Evolutionary conservation across 1,140 invertebrate species (phyloP).

Genomic region (Atta colombica): DNA sequence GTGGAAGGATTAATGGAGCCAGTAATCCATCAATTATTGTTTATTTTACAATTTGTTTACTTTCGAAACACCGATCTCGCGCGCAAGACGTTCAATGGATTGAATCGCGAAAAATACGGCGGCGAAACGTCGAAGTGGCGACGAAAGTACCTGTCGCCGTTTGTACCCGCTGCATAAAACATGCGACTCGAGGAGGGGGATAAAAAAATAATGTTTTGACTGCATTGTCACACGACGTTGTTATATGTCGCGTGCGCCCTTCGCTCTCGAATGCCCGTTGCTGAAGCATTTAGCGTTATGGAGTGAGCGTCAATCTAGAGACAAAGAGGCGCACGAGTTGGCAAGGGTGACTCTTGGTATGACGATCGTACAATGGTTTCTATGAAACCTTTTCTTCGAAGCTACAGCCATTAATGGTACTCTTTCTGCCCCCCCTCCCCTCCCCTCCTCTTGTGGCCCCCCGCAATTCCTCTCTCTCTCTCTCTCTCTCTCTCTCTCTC

Average conservation of each 20-base stretch:
- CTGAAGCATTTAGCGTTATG: slow-evolving; percentile 70
- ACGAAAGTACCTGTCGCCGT: slow-evolving; percentile 63
- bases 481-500: not conserved
- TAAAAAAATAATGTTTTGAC: slow-evolving; percentile 72
- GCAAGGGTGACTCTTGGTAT: slow-evolving; percentile 75
- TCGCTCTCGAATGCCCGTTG: slow-evolving; percentile 52
- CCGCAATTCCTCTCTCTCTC: slow-evolving; percentile 7
- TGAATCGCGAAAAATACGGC: slow-evolving; percentile 44
- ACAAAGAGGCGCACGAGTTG: slow-evolving; percentile 74
- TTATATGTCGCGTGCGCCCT: slow-evolving; percentile 57
- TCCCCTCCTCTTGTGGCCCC: too few species aligned
- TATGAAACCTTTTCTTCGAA: slow-evolving; percentile 74
- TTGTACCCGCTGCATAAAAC: slow-evolving; percentile 13
- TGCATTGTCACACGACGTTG: slow-evolving; percentile 66
- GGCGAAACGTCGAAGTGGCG: slow-evolving; percentile 31
- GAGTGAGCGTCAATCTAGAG: slow-evolving; percentile 73
- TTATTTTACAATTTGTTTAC: slow-evolving; percentile 29
- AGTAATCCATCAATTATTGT: slow-evolving; percentile 27
- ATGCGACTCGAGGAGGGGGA: not conserved
- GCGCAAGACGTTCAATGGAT: not conserved
- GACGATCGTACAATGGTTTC: slow-evolving; percentile 77
- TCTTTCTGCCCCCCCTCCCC: slow-evolving; percentile 24
- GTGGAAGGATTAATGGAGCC: slow-evolving; percentile 18
- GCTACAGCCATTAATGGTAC: slow-evolving; percentile 70
- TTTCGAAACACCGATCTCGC: slow-evolving; percentile 44